Base-by-base conservation (phyloP, 2,797 vertebrate genomes). In the Ptychadena robeensis region DNA sequence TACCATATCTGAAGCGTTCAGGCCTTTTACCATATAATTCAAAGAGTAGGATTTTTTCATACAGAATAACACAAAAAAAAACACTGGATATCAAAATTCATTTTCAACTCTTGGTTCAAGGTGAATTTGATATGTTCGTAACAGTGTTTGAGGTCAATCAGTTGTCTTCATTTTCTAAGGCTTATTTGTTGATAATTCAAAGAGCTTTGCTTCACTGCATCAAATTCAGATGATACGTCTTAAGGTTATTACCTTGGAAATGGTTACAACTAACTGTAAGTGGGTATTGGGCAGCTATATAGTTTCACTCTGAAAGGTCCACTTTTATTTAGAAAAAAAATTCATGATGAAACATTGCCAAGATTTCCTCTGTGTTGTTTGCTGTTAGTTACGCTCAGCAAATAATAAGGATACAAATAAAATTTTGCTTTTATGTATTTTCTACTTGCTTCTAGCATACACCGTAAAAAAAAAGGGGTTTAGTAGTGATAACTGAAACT, bases 1-100 rank as follows among this genome's bases (percentile, higher is more conserved):
- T 84, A 79, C 76, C 82, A 79, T 79, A 84, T 84, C 76, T 69
- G 64, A 84, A 44, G 82, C 68, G 18, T 74, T 65, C 70, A 72
- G 44, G 32, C 69, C 38, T 38, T 83, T 64, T 63, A 27, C 31
- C 66, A 38, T 79, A 10, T 48, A 64, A 83, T 79, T 83, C 81
- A 82, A 82, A 82, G 73, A 70, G 30, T 30, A n/a, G 63, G 30
- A 22, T 53, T 53, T 32, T 82, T 82, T 71, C 65, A 32, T 71
- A 70, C 32, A 48, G 67, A 78, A 71, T 73, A 59, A 78, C 73
- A 53, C 12, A 40, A 40, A 40, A 40, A 78, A 78, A 73, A 73
- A 59, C 82, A 68, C 34, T 77, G 53, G 48, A 74, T 74, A 67
- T 79, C 61, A 57, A 83, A 79, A 82, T 77, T 61, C 11, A 31